Base-by-base conservation (phyloP, 2,888 invertebrate species). In the Tineola bisselliella region DNA sequence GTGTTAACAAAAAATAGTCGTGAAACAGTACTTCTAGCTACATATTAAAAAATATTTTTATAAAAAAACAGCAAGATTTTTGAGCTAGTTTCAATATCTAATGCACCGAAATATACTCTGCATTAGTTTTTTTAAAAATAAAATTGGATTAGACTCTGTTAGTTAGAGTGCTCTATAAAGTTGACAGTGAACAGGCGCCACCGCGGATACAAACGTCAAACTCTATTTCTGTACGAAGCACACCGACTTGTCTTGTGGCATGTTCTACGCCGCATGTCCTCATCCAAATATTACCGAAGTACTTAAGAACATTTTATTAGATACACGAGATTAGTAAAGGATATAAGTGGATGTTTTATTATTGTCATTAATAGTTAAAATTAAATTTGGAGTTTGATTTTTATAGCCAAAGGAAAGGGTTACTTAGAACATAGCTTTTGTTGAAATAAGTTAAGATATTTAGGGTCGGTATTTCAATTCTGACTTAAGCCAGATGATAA, bases 181-280 rank as follows among this genome's bases (percentile, higher is more conserved):
- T 84, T 86, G 86, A 86, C 86, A 86, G 78, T 81, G 83, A 86
- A 81, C 84, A 87, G 86, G 86, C 86, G 86, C 86, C 86, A 84
- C 81, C 81, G 70, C 81, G 80, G 81, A 81, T 83, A 79, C 84
- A 80, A 84, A 74, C 84, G 84, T 84, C 84, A 82, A 83, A 72
- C 73, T 76, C 84, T 86, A 84, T 86, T 86, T 84, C 84, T 79
- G 84, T 79, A 76, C 74, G 79, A 74, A 79, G 77, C 71, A 73
- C 66, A 44, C 17, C 63, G 65, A 72, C 69, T 15, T 33, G 44
- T 18, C 59, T 31, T 44, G 59, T 13, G 59, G 44, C n/a, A 43
- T 18, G 31, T 11, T 44, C 43, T 59, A 19, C 31, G 13, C 60
- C 60, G 44, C 59, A 18, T 13, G 58, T 58, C 58, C 25, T 54